Conservation (phyloP, 1,140 invertebrate genomes). For the Palaemon carinicauda region DNA sequence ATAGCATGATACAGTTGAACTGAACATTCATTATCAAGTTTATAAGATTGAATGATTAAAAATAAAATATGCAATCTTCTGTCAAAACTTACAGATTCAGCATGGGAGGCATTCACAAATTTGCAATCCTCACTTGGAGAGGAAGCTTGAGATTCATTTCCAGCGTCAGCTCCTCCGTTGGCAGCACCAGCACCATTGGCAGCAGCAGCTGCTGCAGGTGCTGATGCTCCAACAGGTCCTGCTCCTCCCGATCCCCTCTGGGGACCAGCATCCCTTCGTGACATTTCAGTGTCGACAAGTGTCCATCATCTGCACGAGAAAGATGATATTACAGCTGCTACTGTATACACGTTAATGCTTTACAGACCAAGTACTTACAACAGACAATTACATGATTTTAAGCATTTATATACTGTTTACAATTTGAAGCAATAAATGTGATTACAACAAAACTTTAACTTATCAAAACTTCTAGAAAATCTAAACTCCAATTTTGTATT, state of each 20-base stretch:
- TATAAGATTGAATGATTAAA: neutral
- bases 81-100: constrained; percentile 13
- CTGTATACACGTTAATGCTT: too few species aligned
- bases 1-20: neutral
- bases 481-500: too few species aligned
- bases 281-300: neutral
- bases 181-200: neutral
- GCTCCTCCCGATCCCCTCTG: neutral
- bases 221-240: neutral
- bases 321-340: too few species aligned
- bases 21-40: neutral
- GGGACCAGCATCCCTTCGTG: constrained; percentile 13
- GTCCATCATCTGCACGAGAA: too few species aligned
- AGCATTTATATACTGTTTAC: too few species aligned
- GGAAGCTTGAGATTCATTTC: constrained; percentile 18
- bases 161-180: neutral
- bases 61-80: neutral
- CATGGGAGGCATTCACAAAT: constrained; percentile 40
- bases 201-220: neutral
- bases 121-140: constrained; percentile 39
- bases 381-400: too few species aligned
- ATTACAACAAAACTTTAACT: too few species aligned
- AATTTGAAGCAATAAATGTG: too few species aligned
- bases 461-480: too few species aligned
- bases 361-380: too few species aligned